Evolutionary conservation across 2,888 invertebrate species (phyloP).

Genomic region (Tiphia femorata): DNA sequence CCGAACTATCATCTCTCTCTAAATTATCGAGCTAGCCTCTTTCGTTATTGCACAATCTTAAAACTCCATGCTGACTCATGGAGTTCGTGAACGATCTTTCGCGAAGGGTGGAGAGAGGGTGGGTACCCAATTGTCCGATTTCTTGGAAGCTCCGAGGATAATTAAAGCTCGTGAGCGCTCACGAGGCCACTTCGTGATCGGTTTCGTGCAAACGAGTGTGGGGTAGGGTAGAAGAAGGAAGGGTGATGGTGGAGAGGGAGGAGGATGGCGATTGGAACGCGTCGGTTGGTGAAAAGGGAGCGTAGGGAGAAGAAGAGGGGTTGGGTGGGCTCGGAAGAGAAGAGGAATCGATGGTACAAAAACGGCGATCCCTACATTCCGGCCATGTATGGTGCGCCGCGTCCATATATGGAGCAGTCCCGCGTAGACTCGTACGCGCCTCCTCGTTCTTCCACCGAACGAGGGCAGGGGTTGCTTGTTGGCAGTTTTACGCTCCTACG

Average conservation of each 20-base stretch:
- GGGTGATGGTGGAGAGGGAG: background rate
- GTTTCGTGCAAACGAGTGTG: conserved; percentile 11
- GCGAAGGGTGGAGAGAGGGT: conserved; percentile 18
- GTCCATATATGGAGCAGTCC: conserved; percentile 63
- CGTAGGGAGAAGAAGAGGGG: conserved; percentile 15
- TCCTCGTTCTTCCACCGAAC: conserved; percentile 39
- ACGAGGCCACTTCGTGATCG: conserved; percentile 25
- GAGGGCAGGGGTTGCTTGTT: conserved; percentile 32
- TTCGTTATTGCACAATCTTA: too few relatives aligned
- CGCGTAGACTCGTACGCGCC: conserved; percentile 54
- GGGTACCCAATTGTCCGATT: conserved; percentile 11
- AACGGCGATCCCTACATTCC: conserved; percentile 67
- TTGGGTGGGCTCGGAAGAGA: too few relatives aligned
- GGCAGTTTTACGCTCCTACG: conserved; percentile 54
- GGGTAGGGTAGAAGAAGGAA: background rate
- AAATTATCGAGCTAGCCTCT: too few relatives aligned
- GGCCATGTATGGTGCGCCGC: conserved; percentile 61
- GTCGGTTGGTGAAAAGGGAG: conserved; percentile 2
- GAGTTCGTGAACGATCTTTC: conserved; percentile 25
- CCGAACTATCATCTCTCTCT: too few relatives aligned
- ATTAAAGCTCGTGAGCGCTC: conserved; percentile 37
- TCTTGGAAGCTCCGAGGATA: conserved; percentile 38
- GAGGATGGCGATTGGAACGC: background rate
- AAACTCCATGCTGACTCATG: background rate
- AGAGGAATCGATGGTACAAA: conserved; percentile 62